Evolutionary conservation across 2,797 vertebrate genomes (phyloP), one percentile per base, ranked within the genome.

Genomic region (Nasua narica): DNA sequence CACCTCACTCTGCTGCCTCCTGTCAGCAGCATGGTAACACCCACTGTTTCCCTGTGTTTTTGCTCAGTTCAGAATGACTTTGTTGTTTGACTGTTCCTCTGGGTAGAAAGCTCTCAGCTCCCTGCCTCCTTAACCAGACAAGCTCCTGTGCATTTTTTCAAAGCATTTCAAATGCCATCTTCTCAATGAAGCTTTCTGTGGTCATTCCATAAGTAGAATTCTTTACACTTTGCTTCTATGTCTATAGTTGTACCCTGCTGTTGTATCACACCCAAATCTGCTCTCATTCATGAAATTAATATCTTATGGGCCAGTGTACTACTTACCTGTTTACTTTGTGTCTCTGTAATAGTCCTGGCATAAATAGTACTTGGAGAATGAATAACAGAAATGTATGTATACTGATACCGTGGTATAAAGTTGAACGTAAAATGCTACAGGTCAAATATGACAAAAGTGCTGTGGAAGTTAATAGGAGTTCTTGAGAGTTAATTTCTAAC

Each of bases 171-270:
- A 52, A 48, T 91, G 48, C 83, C 15, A 5, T 35, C 32, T 82
- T 60, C 32, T 96, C 60, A 56, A 5, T 67, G 72, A 93, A 65
- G 54, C 32, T 78, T 86, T 91, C 84, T 12, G 19, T 83, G 43
- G 77, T 95, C 29, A 72, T 32, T 89, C 52, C 29, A 60, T 54
- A 91, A 79, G 35, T 48, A 94, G 94, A 69, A 81, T 92, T 91
- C 27, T 92, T 29, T 69, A n/a, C 32, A 21, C 27, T 94, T 95
- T 91, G 86, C 43, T 94, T 95, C 40, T 84, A 25, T 27, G 86
- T 92, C 69, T 90, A 0, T 70, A 81, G 43, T 94, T 88, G 19
- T 40, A 9, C 46, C 94, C 9, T 60, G 54, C 48, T 62, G 43
- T 76, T 95, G 0, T 86, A 37, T 94, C n/a, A 81, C 4, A 74